phyloP scores from a whole-genome alignment of 2,888 invertebrate species.

The Crepidodera aurea region DNA sequence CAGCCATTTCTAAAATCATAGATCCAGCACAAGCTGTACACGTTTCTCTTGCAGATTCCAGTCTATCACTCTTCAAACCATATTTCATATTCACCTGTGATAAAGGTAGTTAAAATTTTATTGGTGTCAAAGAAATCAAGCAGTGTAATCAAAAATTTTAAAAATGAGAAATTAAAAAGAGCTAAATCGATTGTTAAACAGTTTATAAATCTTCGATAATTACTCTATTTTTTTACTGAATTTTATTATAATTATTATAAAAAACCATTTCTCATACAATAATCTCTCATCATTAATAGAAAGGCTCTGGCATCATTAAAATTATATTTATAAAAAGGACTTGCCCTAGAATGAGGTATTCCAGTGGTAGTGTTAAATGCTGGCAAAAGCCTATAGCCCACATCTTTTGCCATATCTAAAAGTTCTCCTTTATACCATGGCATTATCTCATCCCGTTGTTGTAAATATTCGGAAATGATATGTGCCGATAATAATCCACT shows the following conservation, averaged over 20 bases:
- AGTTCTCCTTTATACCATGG: conserved; percentile 90
- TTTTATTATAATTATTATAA: no score
- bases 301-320: no score
- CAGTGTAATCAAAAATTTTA: neutral
- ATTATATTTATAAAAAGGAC: conserved; percentile 12
- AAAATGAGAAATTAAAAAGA: no score
- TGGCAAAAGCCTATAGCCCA: conserved; percentile 92
- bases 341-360: conserved; percentile 93
- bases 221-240: no score
- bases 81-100: conserved; percentile 79
- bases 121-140: neutral
- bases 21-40: conserved; percentile 99
- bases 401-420: conserved; percentile 87
- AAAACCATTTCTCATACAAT: no score
- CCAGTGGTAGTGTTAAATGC: conserved; percentile 98
- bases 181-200: no score
- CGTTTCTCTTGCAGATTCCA: conserved; percentile 84
- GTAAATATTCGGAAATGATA: conserved; percentile 83
- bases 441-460: conserved; percentile 76
- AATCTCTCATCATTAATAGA: no score
- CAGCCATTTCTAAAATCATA: conserved; percentile 97
- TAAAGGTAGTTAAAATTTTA: conserved; percentile 11
- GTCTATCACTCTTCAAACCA: conserved; percentile 79
- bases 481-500: conserved; percentile 94
- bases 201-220: no score